Evolutionary conservation across 2,888 invertebrate genomes (phyloP).

Genomic region (Tillus elongatus): DNA sequence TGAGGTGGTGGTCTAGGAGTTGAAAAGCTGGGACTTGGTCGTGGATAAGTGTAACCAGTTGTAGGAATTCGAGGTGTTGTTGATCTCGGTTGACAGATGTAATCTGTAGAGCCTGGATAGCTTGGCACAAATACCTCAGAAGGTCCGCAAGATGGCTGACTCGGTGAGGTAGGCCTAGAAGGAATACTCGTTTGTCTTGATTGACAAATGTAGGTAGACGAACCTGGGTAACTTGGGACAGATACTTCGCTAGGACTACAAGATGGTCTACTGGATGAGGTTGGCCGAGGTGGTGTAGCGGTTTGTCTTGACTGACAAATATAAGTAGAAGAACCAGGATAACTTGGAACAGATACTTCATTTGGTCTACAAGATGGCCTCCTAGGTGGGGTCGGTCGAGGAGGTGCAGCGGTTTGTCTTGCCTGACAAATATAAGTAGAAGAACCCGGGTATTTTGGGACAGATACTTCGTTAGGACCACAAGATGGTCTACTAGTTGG

Average conservation of each 20-base stretch:
- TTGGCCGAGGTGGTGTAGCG: neutral
- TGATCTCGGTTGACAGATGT: slow-evolving; percentile 1
- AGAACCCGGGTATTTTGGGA: slow-evolving; percentile 13
- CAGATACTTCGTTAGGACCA: slow-evolving; percentile 39
- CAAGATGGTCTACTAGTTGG: slow-evolving; percentile 17
- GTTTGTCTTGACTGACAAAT: neutral
- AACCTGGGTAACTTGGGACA: slow-evolving; percentile 1
- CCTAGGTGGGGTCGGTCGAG: too few relatives aligned
- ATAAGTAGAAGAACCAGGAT: neutral
- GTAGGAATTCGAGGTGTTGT: slow-evolving; percentile 2
- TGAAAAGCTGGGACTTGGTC: slow-evolving; percentile 14
- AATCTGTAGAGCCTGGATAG: neutral
- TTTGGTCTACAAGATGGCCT: too few relatives aligned
- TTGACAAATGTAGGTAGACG: neutral
- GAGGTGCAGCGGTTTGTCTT: slow-evolving; percentile 7
- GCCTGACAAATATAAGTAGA: neutral
- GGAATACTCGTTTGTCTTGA: neutral
- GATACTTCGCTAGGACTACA: slow-evolving; percentile 2
- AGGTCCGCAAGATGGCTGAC: neutral
- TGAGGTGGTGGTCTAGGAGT: too few relatives aligned
- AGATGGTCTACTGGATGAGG: neutral
- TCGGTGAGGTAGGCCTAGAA: neutral
- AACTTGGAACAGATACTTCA: neutral
- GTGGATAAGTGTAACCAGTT: slow-evolving; percentile 9
- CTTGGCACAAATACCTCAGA: neutral